Evolutionary conservation across 2,888 invertebrate genomes (phyloP), one percentile per base, ranked within the genome.

Genomic region (Trichacis sp.): DNA sequence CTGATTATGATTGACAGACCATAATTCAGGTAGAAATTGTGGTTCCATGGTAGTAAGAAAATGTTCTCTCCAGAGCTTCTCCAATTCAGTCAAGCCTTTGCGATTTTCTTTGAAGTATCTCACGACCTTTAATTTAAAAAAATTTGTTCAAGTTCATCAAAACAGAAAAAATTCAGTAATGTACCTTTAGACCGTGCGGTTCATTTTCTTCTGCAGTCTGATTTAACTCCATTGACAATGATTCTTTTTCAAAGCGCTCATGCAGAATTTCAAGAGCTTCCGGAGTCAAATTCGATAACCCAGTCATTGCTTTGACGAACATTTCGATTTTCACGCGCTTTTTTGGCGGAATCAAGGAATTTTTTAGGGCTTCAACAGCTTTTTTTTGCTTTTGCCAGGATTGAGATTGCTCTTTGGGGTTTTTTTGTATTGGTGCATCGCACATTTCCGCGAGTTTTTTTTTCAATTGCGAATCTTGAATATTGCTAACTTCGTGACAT

Each of bases 1-100:
- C 71, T 89, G 89, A 78, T 90, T 90, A 80, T 92, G 92, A 72
- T 88, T 89, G 17, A 93, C 85, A 19, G 93, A 93, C 95, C 95
- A 95, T 50, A 91, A 84, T 1, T 87, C 83, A 0, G 94, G 94
- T 81, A 95, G 85, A 83, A 86, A 88, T 65, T 87, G 84, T 0
- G 94, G 94, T 50, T 88, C 80, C 94, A 94, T 94, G 1, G 87
- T 86, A 0, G 85, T 78, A 1, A 95, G 76, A 81, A 95, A 95
- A 80, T 94, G 92, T 71, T 90, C 86, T 8, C 94, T 85, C 94
- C 94, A 95, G 61, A 89, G 73, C 73, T 87, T 88, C 78, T 95
- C 94, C 51, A 95, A 86, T 45, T 86, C 86, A 1, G 91, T 84
- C 12, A 95, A 84, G 0, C 92, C 91, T 1, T 88, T 88, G 72